phyloP scores from a whole-genome alignment of 53 echinoderm and acorn worm genomes.

The Patiria pectinifera region DNA sequence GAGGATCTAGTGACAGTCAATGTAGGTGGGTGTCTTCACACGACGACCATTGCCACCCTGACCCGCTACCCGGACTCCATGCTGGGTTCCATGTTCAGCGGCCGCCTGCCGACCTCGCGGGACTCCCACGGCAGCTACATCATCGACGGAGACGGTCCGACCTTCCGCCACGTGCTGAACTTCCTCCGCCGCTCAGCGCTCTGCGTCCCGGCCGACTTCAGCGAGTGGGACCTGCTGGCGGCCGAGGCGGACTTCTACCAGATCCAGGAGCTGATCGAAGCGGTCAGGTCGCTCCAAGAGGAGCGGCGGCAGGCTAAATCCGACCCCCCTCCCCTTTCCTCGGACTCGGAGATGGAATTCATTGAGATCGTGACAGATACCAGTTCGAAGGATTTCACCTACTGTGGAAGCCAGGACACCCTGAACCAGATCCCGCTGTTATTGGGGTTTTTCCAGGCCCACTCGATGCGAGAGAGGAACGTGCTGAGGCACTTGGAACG shows the following conservation, averaged over 20 bases:
- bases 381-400: neutral
- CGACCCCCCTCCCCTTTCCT: neutral
- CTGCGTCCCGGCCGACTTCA: constrained; percentile 49
- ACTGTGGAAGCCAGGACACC: neutral
- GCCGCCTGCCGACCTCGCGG: constrained; percentile 23
- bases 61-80: constrained; percentile 63
- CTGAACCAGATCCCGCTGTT: constrained; percentile 18
- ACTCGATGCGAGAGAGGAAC: neutral
- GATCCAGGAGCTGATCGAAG: constrained; percentile 37
- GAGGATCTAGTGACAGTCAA: neutral
- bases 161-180: constrained; percentile 61
- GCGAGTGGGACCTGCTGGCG: constrained; percentile 54
- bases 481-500: neutral
- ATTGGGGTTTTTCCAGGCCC: constrained; percentile 18
- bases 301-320: constrained; percentile 44
- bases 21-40: constrained; percentile 32
- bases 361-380: neutral
- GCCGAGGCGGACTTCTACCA: constrained; percentile 67
- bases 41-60: constrained; percentile 25
- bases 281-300: constrained; percentile 23
- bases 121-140: constrained; percentile 50
- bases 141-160: constrained; percentile 64
- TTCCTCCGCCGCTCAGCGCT: constrained; percentile 55
- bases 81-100: constrained; percentile 63
- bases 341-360: constrained; percentile 34